Evolutionary conservation across 2,888 invertebrate species (phyloP), one percentile per base, ranked within the genome.

Genomic region (Melanostoma mellinum): DNA sequence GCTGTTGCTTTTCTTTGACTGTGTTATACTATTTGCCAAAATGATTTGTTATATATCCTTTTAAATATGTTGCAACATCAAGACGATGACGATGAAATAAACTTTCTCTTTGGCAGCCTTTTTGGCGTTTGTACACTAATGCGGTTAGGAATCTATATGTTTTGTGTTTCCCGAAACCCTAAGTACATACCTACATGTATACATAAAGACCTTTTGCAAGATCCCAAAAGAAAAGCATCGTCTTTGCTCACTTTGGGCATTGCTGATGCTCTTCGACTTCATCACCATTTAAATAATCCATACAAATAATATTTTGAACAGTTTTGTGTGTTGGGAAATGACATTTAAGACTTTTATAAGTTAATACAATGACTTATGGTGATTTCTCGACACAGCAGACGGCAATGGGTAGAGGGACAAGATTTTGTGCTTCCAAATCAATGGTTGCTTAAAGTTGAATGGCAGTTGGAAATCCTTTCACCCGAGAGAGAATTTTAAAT

Each of bases 201-300:
- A 20, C 20, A 20, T 60, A 48, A 38, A 40, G 42, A 32, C 20
- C 56, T 48, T 55, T 3, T 1, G 35, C 9, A 48, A 36, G 30
- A 40, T 48, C 38, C n/a, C 30, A 10, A 60, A 35, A 44, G 48
- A 50, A 36, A 10, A 38, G 6, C 30, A 56, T 44, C 40, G 32
- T 42, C 36, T 6, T 53, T 36, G n/a, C 32, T 35, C 20, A 20
- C 55, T 38, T 20, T n/a, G 4, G 35, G 30, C 38, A 10, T 20
- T 40, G 32, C n/a, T 10, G 33, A 10, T 36, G 33, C 30, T 52
- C n/a, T 38, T 60, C 35, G 52, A 67, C 71, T 76, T 67, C 40
- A 81, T 76, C 77, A 81, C 38, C 81, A 81, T 81, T 81, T 81
- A 81, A 81, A 81, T 81, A 81, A 81, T 81, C 81, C 67, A 60